phyloP scores from a whole-genome alignment of 1,140 invertebrate genomes.

The Lepidotrigona ventralis region DNA sequence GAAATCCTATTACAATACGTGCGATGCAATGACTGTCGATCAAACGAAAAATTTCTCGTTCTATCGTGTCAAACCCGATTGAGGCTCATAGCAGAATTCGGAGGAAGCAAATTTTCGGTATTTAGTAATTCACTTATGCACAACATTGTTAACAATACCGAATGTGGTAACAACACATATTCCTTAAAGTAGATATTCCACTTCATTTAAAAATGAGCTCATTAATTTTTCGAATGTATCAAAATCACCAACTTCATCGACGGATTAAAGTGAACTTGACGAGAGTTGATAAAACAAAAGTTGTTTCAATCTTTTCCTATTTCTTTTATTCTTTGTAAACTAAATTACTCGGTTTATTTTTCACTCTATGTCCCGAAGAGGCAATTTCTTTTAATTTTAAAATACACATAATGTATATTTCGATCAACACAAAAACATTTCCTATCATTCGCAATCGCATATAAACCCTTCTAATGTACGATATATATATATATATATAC shows the following conservation, averaged over 20 bases:
- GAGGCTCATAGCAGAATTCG: not conserved
- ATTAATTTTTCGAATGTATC: not conserved
- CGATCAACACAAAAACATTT: constrained; percentile 17
- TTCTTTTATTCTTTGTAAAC: not conserved
- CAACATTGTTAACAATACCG: not conserved
- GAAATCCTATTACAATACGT: constrained; percentile 38
- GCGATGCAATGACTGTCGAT: constrained; percentile 8
- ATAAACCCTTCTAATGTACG: constrained; percentile 27
- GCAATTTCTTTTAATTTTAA: not conserved
- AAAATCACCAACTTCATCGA: not conserved
- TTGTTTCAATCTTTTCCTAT: not conserved
- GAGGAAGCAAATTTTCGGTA: not conserved
- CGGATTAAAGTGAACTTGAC: not conserved
- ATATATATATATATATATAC: constrained; percentile 40
- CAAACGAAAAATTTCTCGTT: constrained; percentile 28
- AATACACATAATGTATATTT: not conserved
- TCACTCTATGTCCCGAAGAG: not conserved
- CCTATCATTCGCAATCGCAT: constrained; percentile 5
- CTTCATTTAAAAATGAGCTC: not conserved
- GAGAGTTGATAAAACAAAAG: not conserved
- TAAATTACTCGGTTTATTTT: too few species aligned
- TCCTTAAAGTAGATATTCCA: not conserved
- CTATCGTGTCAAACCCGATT: not conserved
- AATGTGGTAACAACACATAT: not conserved
- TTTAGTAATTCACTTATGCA: not conserved